Percentiles rank a stretch among this genome's conserved stretches.
Conservation (phyloP, 92 coral and sea anemone species). For the Umimayanthus chanpuru region DNA sequence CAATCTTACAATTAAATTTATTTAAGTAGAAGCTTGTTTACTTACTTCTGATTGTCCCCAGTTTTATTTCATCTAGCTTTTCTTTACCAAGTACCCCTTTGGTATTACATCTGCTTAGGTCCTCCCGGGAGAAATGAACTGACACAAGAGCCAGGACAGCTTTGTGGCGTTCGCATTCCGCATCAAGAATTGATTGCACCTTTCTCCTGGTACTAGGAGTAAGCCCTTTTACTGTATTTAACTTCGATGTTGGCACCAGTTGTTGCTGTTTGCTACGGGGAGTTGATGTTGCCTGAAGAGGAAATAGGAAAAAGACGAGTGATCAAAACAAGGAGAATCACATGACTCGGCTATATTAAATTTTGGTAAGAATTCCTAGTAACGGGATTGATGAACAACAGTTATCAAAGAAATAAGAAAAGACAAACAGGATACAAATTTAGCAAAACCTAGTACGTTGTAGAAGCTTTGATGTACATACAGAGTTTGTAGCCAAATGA, state of each 20-base stretch:
- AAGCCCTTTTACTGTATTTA: neutral
- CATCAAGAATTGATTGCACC: neutral
- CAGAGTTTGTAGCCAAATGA: no score
- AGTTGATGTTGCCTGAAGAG: neutral
- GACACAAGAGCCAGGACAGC: neutral
- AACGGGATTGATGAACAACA: neutral
- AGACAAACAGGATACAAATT: no score
- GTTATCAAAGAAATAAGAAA: no score
- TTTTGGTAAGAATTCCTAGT: neutral
- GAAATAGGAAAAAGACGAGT: neutral
- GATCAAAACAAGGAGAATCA: neutral
- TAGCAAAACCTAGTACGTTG: no score
- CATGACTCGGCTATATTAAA: neutral
- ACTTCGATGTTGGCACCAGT: neutral
- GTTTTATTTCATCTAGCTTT: neutral
- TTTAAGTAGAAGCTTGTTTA: neutral
- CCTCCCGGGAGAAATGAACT: neutral
- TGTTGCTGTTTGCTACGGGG: neutral
- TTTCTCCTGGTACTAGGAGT: neutral
- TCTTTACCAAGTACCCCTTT: neutral
- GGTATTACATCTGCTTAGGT: neutral
- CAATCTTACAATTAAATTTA: neutral
- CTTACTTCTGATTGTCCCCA: neutral
- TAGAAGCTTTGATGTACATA: no score
- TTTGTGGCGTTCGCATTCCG: neutral